phyloP scores from a whole-genome alignment of 1,140 invertebrate species.

The Apis mellifera region Amel_HAv3.1 CM009938.2:6197001-6197500 shows the following conservation, averaged over 20 bases:
- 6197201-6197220: not conserved
- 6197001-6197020: not conserved
- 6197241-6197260: not conserved
- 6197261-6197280: too few relatives aligned
- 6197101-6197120: constrained; percentile 48
- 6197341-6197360: not conserved
- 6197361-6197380: not conserved
- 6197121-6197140: constrained; percentile 46
- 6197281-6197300: not conserved
- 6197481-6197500: constrained; percentile 9
- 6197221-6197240: constrained; percentile 7
- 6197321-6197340: not conserved
- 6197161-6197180: constrained; percentile 30
- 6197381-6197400: not conserved
- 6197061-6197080: not conserved
- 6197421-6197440: constrained; percentile 22
- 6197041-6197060: not conserved
- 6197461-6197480: constrained; percentile 9
- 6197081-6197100: constrained; percentile 49
- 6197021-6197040: not conserved
- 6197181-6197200: constrained; percentile 24
- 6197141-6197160: constrained; percentile 44
- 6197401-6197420: constrained; percentile 62
- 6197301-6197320: not conserved
- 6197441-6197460: not conserved